Percentiles rank a stretch among this genome's conserved stretches.
phyloP scores from a whole-genome alignment of 2,113 vertebrate genomes.

The Alosa alosa region DNA sequence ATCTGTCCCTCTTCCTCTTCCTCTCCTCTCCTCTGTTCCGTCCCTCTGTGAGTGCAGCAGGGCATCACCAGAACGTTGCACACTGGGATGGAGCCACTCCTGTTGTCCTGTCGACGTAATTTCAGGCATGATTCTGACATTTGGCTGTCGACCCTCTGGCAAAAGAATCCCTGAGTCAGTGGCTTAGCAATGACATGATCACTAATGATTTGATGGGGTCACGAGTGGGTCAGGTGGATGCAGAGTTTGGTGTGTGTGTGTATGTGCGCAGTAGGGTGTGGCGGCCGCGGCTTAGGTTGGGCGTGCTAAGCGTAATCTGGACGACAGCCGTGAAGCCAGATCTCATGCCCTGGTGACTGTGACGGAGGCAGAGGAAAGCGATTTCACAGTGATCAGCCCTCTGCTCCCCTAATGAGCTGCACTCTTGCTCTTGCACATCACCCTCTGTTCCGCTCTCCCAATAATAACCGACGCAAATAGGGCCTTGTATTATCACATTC shows the following conservation, averaged over 20 bases:
- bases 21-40: neutral
- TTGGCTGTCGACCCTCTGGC: neutral
- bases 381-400: neutral
- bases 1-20: no score
- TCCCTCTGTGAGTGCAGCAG: neutral
- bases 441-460: neutral
- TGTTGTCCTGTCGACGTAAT: neutral
- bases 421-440: neutral
- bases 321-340: neutral
- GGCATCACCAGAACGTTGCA: neutral
- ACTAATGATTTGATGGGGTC: conserved; percentile 4
- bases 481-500: neutral
- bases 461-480: neutral
- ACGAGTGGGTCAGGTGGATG: neutral
- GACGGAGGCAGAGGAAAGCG: neutral
- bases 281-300: neutral
- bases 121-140: neutral
- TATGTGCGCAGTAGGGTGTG: neutral
- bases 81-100: neutral
- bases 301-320: neutral
- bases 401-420: neutral
- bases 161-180: neutral
- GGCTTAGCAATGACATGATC: neutral
- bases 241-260: neutral
- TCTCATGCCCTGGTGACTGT: neutral